Percentiles rank a stretch among this genome's conserved stretches.
Evolutionary conservation across 2,113 vertebrate species (phyloP).

Genomic region (Paralichthys olivaceus): DNA sequence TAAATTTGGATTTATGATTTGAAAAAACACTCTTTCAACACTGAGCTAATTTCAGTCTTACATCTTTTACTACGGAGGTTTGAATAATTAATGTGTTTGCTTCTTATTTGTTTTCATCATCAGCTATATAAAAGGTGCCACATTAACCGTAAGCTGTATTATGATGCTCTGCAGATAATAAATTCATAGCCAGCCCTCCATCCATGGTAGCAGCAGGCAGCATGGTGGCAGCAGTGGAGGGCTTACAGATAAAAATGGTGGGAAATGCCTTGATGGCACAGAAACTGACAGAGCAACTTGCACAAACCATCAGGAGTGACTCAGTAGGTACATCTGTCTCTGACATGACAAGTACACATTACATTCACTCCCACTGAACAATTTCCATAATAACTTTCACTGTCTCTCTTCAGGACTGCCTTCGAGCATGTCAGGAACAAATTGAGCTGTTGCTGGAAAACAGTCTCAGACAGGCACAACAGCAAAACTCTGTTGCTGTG

Average conservation of each 20-base stretch:
- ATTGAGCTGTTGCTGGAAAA: slow-evolving; percentile 93
- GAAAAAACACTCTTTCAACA: too few relatives aligned
- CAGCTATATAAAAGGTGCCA: background rate
- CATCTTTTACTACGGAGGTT: background rate
- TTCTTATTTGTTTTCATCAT: too few relatives aligned
- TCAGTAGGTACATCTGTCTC: slow-evolving; percentile 83
- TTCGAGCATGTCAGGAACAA: slow-evolving; percentile 96
- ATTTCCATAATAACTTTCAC: background rate
- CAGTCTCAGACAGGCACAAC: slow-evolving; percentile 89
- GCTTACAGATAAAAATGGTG: slow-evolving; percentile 87
- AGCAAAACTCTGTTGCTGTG: slow-evolving; percentile 80
- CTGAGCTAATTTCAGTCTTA: background rate
- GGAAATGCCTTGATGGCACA: slow-evolving; percentile 85
- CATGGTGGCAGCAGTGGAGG: slow-evolving; percentile 90
- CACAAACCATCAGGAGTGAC: slow-evolving; percentile 92
- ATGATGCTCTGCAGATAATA: slow-evolving; percentile 85
- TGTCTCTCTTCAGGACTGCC: slow-evolving; percentile 86
- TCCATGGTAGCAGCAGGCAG: slow-evolving; percentile 97
- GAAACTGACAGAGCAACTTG: slow-evolving; percentile 90
- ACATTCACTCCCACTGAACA: background rate
- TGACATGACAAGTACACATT: background rate
- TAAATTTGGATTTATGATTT: too few relatives aligned
- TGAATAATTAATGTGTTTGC: background rate
- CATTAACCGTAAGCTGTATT: background rate
- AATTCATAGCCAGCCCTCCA: slow-evolving; percentile 94